These are phyloP conservation scores for Cephus spinipes DNA, from an alignment of 2,888 invertebrate species.

Conservation along the genomic window DNA sequence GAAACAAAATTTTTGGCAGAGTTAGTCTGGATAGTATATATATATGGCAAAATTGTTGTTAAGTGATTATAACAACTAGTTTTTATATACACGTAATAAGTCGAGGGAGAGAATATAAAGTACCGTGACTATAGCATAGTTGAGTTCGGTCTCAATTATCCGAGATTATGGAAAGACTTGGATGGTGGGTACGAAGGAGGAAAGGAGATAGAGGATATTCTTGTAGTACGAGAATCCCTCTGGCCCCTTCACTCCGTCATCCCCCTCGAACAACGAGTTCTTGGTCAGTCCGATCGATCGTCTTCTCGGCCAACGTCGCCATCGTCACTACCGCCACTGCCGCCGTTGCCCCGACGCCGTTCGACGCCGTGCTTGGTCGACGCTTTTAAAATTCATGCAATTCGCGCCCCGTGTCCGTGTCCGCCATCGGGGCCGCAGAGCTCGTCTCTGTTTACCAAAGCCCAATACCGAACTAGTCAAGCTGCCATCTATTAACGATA, in stretches of 20 bases:
- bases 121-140: neutral
- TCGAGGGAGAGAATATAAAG: neutral
- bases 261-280: neutral
- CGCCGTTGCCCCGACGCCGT: neutral
- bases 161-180: slow-evolving; percentile 53
- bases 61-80: neutral
- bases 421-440: slow-evolving; percentile 4
- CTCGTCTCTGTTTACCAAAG: neutral
- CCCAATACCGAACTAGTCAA: neutral
- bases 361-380: slow-evolving; percentile 11
- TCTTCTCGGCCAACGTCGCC: slow-evolving; percentile 16
- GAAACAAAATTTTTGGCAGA: neutral
- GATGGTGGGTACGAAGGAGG: neutral
- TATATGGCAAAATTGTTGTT: neutral
- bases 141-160: slow-evolving; percentile 45
- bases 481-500: neutral
- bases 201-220: neutral
- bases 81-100: too few species aligned
- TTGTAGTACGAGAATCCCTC: neutral
- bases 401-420: slow-evolving; percentile 19
- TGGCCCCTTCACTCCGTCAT: neutral
- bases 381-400: neutral
- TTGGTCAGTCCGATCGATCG: neutral
- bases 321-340: slow-evolving; percentile 8
- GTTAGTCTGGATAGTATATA: too few species aligned